Conservation (phyloP, 2,113 vertebrate species). For the Otolemur garnettii region DNA sequence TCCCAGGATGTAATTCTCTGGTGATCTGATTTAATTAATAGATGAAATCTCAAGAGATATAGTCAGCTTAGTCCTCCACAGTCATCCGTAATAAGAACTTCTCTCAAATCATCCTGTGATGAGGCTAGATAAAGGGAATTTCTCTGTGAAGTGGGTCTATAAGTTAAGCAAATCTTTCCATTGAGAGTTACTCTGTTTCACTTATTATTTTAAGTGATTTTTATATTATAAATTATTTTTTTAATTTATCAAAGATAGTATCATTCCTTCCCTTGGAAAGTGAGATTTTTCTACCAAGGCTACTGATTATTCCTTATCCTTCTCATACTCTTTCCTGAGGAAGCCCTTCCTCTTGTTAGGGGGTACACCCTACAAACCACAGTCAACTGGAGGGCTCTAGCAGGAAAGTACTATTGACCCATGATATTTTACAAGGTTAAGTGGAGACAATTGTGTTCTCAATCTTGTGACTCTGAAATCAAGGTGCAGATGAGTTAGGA, state of each 20-base stretch:
- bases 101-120: neutral
- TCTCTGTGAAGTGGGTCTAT: neutral
- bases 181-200: neutral
- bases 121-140: neutral
- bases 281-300: neutral
- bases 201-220: neutral
- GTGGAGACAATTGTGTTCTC: neutral
- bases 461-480: neutral
- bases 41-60: neutral
- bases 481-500: neutral
- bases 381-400: no score
- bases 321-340: neutral
- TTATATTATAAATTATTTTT: neutral
- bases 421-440: neutral
- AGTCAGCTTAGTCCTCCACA: neutral
- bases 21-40: neutral
- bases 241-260: neutral
- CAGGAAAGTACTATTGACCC: neutral
- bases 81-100: neutral
- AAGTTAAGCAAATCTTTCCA: neutral
- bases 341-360: rapidly evolving
- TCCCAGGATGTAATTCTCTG: neutral
- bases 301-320: neutral
- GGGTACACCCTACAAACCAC: rapidly evolving
- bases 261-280: neutral